Conservation (phyloP, 2,888 invertebrate species). For the Sminthurides aquaticus region DNA sequence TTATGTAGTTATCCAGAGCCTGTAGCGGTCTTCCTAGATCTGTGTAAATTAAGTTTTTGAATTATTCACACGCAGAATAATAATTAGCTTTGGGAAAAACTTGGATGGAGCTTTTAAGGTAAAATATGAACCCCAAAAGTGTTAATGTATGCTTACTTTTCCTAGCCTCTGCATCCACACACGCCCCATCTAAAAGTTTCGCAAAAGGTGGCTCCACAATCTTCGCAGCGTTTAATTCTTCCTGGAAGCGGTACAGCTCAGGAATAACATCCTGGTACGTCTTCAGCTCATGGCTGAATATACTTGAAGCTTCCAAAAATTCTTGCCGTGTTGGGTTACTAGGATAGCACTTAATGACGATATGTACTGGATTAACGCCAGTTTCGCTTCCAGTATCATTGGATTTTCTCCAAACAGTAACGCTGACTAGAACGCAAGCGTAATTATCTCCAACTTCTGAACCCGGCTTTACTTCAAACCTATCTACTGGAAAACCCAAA, state of each 20-base stretch:
- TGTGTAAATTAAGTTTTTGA: too few species aligned
- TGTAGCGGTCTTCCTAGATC: background rate
- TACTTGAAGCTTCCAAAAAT: slow-evolving; percentile 22
- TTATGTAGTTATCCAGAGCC: slow-evolving; percentile 11
- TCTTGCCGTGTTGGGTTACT: slow-evolving; percentile 23
- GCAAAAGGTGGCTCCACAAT: too few species aligned
- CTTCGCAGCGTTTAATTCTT: background rate
- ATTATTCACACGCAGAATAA: too few species aligned
- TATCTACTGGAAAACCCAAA: background rate
- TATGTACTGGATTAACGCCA: slow-evolving; percentile 2
- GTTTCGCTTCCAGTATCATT: too few species aligned
- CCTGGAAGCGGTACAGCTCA: slow-evolving; percentile 23
- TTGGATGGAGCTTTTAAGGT: background rate
- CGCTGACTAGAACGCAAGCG: slow-evolving; percentile 8
- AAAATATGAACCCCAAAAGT: background rate
- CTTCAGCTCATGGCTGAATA: slow-evolving; percentile 27
- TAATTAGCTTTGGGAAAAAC: background rate
- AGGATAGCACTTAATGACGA: slow-evolving; percentile 32
- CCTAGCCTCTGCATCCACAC: too few species aligned
- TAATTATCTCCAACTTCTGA: slow-evolving; percentile 19
- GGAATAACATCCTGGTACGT: slow-evolving; percentile 24
- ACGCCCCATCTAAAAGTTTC: too few species aligned
- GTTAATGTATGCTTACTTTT: background rate
- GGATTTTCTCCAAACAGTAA: slow-evolving; percentile 14
- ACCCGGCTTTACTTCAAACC: slow-evolving; percentile 4